Base-by-base conservation (phyloP, 2,888 invertebrate species). In the Cephus nigrinus region DNA sequence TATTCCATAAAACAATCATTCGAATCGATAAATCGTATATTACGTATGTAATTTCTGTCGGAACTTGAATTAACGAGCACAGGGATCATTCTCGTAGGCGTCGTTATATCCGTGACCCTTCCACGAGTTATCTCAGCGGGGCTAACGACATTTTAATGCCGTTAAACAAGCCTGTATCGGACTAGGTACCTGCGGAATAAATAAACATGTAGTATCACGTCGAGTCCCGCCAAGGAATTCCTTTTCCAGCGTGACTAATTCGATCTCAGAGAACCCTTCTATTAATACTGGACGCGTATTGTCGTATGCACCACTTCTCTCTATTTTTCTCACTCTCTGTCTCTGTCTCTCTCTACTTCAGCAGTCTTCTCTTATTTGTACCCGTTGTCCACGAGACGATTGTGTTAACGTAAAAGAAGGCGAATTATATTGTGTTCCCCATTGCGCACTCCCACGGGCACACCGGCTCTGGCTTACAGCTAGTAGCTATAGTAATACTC, bases 311-410 rank as follows among this genome's bases (percentile, higher is more conserved):
- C 55, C 55, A 55, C 55, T 55, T 40, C 15, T 40, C 15, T 40
- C 15, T 40, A 15, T 40, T 15, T 40, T 4, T 15, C 36, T 36
- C 36, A 3, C 36, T 31, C 69, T 33, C 33, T 69, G 11, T 11
- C 11, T 30, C 69, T n/a, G 11, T n/a, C 69, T 30, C 69, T 30
- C 31, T 71, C 31, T 31, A 5, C 23, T 23, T 32, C 9, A 31
- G 23, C n/a, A 74, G 32, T 33, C 36, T 34, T n/a, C 74, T 74
- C 36, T 74, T 33, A 35, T 74, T 74, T 74, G 12, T 71, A 12
- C 30, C 71, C 30, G 71, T 34, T 30, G 30, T 31, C 71, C 23
- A 33, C 71, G 4, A 31, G 31, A 31, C 31, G 71, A 71, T 23
- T 55, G 55, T 55, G 23, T 55, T 55, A 55, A 23, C 55, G 55